These are phyloP conservation scores for Smutsia gigantea DNA, from an alignment of 2,797 vertebrate genomes.

Conservation along the genomic window DNA sequence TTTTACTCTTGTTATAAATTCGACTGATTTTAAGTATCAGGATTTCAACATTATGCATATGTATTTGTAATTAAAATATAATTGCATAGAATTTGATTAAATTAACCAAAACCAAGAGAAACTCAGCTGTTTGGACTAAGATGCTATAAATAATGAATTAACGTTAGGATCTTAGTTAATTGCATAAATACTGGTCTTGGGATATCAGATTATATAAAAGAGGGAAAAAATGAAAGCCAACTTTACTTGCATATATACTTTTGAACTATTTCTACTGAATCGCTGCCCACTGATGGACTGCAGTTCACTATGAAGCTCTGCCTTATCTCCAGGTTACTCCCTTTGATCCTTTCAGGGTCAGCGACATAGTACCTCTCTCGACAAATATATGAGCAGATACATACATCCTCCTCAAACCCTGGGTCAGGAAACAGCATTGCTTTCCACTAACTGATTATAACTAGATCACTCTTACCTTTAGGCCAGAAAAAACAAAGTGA, in stretches of 20 bases:
- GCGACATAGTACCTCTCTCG: neutral
- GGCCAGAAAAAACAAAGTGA: neutral
- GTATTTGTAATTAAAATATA: slow-evolving; percentile 73
- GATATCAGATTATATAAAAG: slow-evolving; percentile 12
- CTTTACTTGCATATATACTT: neutral
- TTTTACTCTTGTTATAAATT: slow-evolving; percentile 68
- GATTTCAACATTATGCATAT: slow-evolving; percentile 45
- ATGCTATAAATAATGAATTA: slow-evolving; percentile 67
- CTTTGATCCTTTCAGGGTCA: neutral
- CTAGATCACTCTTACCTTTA: neutral
- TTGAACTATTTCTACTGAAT: neutral
- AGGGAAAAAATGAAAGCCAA: slow-evolving; percentile 12
- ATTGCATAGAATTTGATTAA: slow-evolving; percentile 56
- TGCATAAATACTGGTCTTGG: slow-evolving; percentile 46
- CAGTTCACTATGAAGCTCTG: neutral
- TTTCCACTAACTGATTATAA: neutral
- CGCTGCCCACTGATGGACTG: neutral
- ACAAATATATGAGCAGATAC: neutral
- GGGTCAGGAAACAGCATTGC: neutral
- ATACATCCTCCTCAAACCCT: neutral
- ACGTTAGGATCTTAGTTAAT: slow-evolving; percentile 55
- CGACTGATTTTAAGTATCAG: slow-evolving; percentile 48
- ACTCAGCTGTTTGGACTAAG: slow-evolving; percentile 69
- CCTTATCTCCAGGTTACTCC: neutral
- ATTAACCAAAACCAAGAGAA: slow-evolving; percentile 58